phyloP scores from a whole-genome alignment of 1,140 invertebrate genomes.

The Drosophila rhopaloa region DNA sequence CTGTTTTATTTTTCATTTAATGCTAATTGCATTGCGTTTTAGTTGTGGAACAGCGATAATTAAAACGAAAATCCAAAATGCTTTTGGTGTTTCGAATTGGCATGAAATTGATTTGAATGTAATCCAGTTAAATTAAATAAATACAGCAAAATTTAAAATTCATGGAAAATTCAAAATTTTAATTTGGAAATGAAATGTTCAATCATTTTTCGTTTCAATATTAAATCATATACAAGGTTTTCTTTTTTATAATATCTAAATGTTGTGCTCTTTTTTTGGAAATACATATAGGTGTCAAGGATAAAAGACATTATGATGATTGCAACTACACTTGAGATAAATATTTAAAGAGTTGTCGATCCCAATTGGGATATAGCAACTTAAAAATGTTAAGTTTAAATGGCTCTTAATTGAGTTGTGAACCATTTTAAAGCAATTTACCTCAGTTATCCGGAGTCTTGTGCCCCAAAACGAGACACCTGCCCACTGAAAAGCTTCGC shows the following conservation, averaged over 20 bases:
- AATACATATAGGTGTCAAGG: too few relatives aligned
- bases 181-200: not conserved
- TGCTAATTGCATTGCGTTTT: slow-evolving; percentile 51
- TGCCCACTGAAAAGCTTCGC: slow-evolving; percentile 11
- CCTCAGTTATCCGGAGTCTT: not conserved
- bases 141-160: slow-evolving; percentile 16
- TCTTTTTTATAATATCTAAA: too few relatives aligned
- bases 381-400: too few relatives aligned
- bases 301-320: too few relatives aligned
- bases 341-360: too few relatives aligned
- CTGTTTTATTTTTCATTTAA: slow-evolving; percentile 35
- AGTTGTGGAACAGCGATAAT: slow-evolving; percentile 34
- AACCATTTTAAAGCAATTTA: slow-evolving; percentile 17
- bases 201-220: too few relatives aligned
- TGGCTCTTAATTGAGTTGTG: not conserved
- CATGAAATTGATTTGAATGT: slow-evolving; percentile 39
- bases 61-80: slow-evolving; percentile 41
- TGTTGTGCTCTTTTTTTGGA: too few relatives aligned
- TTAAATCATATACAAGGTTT: too few relatives aligned
- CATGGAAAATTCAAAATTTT: not conserved
- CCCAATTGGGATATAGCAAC: too few relatives aligned
- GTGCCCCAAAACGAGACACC: slow-evolving; percentile 15
- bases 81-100: slow-evolving; percentile 32
- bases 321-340: too few relatives aligned
- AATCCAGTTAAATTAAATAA: slow-evolving; percentile 24